These are phyloP conservation scores for Falco biarmicus DNA, from an alignment of 2,797 vertebrate genomes.

Conservation along the genomic window DNA sequence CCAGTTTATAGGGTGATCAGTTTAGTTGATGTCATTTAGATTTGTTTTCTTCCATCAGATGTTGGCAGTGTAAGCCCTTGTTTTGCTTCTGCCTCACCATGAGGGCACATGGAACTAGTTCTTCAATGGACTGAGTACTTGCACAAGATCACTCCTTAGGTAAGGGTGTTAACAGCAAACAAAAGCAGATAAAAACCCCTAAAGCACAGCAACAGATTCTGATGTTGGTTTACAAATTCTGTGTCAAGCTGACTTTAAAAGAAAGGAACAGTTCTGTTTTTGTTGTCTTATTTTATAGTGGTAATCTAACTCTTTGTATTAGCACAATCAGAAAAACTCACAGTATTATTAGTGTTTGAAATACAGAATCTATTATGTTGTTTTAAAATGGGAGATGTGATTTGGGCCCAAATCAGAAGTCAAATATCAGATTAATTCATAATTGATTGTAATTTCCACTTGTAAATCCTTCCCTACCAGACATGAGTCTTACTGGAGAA, in stretches of 20 bases:
- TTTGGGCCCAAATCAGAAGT: background rate
- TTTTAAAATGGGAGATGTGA: background rate
- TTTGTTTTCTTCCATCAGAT: background rate
- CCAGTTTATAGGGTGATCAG: background rate
- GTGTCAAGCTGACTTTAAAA: background rate
- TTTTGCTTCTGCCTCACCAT: background rate
- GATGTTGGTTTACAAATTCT: background rate
- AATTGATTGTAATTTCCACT: background rate
- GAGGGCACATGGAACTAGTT: background rate
- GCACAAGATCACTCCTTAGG: background rate
- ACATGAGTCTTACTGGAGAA: background rate
- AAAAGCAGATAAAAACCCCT: background rate
- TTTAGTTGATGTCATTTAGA: background rate
- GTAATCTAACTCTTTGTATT: background rate
- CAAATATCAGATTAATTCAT: background rate
- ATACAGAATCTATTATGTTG: background rate
- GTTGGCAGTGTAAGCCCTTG: background rate
- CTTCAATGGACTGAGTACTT: background rate
- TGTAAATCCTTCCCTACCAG: background rate
- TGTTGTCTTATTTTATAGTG: background rate
- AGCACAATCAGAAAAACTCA: background rate
- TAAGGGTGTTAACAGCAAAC: background rate
- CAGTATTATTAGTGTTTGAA: background rate
- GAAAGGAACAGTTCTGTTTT: background rate
- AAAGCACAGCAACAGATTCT: background rate